Evolutionary conservation across 1,140 invertebrate genomes (phyloP), one percentile per base, ranked within the genome.

Genomic region (Drosophila novamexicana): DNA sequence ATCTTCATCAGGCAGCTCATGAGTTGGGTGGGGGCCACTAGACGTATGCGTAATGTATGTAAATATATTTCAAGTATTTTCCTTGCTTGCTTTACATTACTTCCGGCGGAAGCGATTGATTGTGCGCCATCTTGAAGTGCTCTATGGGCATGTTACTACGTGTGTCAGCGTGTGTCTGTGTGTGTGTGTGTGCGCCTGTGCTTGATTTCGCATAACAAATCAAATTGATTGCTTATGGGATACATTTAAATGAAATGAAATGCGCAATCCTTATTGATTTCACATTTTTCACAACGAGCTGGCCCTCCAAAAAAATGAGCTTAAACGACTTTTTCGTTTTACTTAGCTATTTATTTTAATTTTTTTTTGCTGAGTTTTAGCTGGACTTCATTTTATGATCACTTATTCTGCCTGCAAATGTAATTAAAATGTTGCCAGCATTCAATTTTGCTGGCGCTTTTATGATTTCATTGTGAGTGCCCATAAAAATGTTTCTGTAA

Each of bases 11-110:
- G 67, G 64, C 76, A 79, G 61, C 47, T 64, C 50, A 34, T 32
- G 47, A 34, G 22, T 18, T 79, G 49, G 42, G 74, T 79, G 54
- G 42, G 70, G 77, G 59, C 54, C 71, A 78, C 84, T 84, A 88
- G 80, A 89, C 84, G 84, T 89, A 81, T 88, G 75, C 84, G 75
- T 81, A 88, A 90, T 89, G 67, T 89, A 90, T 89, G 81, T 88
- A 89, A 88, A 88, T 88, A 80, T 89, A 88, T 88, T 89, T 89
- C 77, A 79, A 89, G 85, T 85, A 81, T 89, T 84, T 89, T 81
- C 66, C 80, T 71, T 79, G 81, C 84, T 89, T 89, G 80, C 68
- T 89, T 81, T 76, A 77, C 84, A 89, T 81, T 84, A 89, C 84
- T 81, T 89, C 84, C 84, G 84, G 70, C 74, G 84, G 85, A 90